Evolutionary conservation across 2,113 vertebrate genomes (phyloP), one percentile per base, ranked within the genome.

Genomic region (Protobothrops flavoviridis): DNA sequence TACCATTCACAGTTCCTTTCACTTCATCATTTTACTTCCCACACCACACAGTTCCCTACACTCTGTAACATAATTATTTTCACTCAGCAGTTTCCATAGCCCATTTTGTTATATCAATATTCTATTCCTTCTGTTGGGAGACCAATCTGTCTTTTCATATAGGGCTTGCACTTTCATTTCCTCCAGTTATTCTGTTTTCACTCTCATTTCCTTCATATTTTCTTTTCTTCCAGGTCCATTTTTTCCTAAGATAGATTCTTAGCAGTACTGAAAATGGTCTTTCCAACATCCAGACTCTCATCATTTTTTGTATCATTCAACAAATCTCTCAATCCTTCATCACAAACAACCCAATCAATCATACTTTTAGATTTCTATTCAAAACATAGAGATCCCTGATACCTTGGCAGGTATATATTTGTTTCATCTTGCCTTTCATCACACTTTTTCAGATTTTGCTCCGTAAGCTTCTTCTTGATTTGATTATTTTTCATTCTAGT

Each of bases 401-500:
- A 24, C 23, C 13, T 39, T 64, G 92, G 45, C 45, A 55, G 15
- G 6, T 7, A 61, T 9, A 61, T 23, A 52, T 23, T 33, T 89
- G 15, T 89, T 61, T 15, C 87, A 52, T 55, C 53, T 33, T 91
- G 45, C 15, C 24, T 52, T 43, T 91, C 87, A 15, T 55, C 90
- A 43, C 56, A 55, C 23, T 45, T 53, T 64, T 86, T 86, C 69
- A 90, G 23, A 15, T 56, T 89, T 59, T 91, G 56, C 52, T 53
- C 55, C 56, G 10, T 29, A 59, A 17, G 29, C 55, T 29, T 61
- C 69, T 89, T 87, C 20, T 10, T n/a, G n/a, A 5, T 43, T 91
- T 89, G 43, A 89, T 88, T 89, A 57, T 85, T 85, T 85, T 89
- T 91, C 69, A 92, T 69, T 64, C 61, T 64, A 61, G 33, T 69